Conservation (phyloP, 2,797 vertebrate genomes). For the Gobionotothen gibberifrons region DNA sequence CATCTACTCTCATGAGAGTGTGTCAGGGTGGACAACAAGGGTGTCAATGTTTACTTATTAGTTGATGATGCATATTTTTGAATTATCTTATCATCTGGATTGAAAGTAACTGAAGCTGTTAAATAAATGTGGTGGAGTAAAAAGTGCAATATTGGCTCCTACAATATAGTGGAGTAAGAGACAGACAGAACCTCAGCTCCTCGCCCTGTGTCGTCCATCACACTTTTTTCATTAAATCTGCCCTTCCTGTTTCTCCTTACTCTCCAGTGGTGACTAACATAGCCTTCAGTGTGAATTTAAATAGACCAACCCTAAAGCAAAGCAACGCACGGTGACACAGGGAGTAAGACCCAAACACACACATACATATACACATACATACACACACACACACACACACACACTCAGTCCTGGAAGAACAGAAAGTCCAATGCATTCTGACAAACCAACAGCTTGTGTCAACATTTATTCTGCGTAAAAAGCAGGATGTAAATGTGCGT, state of each 20-base stretch:
- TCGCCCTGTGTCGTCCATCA: conserved; percentile 7
- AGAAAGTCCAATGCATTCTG: conserved; percentile 56
- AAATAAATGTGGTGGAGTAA: too few relatives aligned
- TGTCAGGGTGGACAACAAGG: neutral
- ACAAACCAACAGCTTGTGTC: conserved; percentile 69
- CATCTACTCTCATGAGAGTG: neutral
- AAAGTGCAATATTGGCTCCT: too few relatives aligned
- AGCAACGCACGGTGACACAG: conserved; percentile 65
- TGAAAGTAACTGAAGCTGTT: too few relatives aligned
- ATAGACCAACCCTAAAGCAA: conserved; percentile 75
- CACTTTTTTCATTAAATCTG: conserved; percentile 27
- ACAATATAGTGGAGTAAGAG: too few relatives aligned
- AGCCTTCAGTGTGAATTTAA: conserved; percentile 78
- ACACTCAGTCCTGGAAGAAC: conserved; percentile 11
- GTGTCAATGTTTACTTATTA: too few relatives aligned
- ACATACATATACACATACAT: neutral
- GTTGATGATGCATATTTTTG: too few relatives aligned
- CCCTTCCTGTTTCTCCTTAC: conserved; percentile 33
- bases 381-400: conserved; percentile 21
- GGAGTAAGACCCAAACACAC: conserved; percentile 37
- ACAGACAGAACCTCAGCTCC: conserved; percentile 6
- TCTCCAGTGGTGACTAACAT: conserved; percentile 73
- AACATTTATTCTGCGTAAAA: conserved; percentile 40
- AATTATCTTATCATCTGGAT: too few relatives aligned
- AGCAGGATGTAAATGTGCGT: conserved; percentile 31